These are phyloP conservation scores for Theodoxus fluviatilis DNA, from an alignment of 2,888 invertebrate species.

Conservation along the genomic window DNA sequence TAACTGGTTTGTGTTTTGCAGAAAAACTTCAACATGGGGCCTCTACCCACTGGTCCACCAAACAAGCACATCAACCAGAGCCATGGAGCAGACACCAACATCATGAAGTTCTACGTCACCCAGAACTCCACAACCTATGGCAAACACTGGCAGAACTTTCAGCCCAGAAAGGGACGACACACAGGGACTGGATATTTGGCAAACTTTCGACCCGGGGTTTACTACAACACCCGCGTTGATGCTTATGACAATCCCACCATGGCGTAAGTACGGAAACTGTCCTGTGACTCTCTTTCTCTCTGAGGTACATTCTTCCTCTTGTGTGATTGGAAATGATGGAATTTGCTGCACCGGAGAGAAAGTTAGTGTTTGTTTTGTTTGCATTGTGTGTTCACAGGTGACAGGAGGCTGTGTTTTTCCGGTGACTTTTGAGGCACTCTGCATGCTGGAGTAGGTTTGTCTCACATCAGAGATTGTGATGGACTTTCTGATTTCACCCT, in stretches of 20 bases:
- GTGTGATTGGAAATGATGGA: too few relatives aligned
- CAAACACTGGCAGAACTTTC: conserved; percentile 58
- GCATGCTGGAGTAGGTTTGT: too few relatives aligned
- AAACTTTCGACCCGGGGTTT: conserved; percentile 63
- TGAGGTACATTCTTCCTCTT: too few relatives aligned
- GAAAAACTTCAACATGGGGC: conserved; percentile 50
- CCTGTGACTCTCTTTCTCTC: too few relatives aligned
- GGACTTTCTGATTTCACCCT: too few relatives aligned
- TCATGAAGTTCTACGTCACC: conserved; percentile 65
- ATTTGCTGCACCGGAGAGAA: too few relatives aligned
- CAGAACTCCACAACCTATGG: conserved; percentile 62
- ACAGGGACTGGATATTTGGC: conserved; percentile 64
- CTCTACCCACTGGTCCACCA: conserved; percentile 54
- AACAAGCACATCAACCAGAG: conserved; percentile 60
- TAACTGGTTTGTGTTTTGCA: too few relatives aligned
- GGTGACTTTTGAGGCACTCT: too few relatives aligned
- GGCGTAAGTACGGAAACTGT: conserved; percentile 59
- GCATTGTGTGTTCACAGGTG: too few relatives aligned
- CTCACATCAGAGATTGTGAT: too few relatives aligned
- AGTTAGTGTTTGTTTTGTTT: too few relatives aligned
- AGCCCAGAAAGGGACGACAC: conserved; percentile 58
- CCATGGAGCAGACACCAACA: conserved; percentile 62
- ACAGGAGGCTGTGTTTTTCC: too few relatives aligned
- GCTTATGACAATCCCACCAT: conserved; percentile 63
- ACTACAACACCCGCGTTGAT: conserved; percentile 61